A percentile compares a stretch with the other conserved stretches of the same genome.
These are phyloP conservation scores for Ectobius pallidus DNA, from an alignment of 2,888 invertebrate species.

Conservation along the genomic window DNA sequence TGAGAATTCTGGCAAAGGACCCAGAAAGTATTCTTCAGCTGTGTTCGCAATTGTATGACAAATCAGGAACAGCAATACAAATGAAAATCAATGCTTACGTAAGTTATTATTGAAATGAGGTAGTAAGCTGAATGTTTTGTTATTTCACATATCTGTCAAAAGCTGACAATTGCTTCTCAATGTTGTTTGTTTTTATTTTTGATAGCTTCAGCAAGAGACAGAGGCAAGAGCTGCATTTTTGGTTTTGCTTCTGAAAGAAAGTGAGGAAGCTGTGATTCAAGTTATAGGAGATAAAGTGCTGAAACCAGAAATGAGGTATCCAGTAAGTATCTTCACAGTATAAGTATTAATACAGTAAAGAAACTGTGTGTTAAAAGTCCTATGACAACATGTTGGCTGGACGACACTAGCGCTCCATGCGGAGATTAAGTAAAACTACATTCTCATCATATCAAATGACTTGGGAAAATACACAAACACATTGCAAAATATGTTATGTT, in stretches of 20 bases:
- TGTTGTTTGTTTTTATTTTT: constrained; percentile 25
- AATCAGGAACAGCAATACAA: constrained; percentile 59
- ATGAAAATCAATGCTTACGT: constrained; percentile 67
- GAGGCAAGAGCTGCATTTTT: constrained; percentile 61
- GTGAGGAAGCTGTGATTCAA: constrained; percentile 66
- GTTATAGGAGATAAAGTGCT: constrained; percentile 61
- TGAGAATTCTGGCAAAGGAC: constrained; percentile 54
- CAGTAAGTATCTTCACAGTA: constrained; percentile 57
- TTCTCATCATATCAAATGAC: no score
- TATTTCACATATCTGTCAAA: not conserved
- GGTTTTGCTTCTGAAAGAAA: constrained; percentile 60
- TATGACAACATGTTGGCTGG: no score
- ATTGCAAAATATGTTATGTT: no score
- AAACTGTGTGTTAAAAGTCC: no score
- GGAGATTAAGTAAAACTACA: no score
- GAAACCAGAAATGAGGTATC: constrained; percentile 59
- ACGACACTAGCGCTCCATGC: no score
- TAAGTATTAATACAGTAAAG: no score
- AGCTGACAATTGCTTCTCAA: not conserved
- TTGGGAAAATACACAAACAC: no score
- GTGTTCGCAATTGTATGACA: constrained; percentile 60
- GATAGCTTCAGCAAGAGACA: constrained; percentile 57
- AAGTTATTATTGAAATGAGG: constrained; percentile 49
- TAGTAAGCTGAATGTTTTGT: not conserved
- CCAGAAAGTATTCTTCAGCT: constrained; percentile 63